Percentiles rank a stretch among this genome's conserved stretches.
Conservation (phyloP, 2,113 vertebrate genomes). For the Urocolius indicus region DNA sequence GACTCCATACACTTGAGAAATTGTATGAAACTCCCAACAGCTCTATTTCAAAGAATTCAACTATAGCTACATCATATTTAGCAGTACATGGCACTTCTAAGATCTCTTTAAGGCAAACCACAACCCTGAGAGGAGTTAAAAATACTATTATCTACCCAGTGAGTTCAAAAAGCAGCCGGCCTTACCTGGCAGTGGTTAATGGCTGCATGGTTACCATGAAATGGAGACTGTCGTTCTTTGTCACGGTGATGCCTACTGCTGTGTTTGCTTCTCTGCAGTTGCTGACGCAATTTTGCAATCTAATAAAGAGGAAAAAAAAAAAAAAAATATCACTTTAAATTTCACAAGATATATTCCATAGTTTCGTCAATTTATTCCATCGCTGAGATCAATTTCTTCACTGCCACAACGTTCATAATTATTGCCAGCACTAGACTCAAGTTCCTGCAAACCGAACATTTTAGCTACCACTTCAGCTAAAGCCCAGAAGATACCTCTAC, state of each 20-base stretch:
- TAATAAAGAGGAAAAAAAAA: slow-evolving; percentile 54
- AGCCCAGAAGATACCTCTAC: not conserved
- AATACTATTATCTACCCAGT: not conserved
- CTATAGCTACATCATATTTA: not conserved
- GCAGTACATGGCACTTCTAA: not conserved
- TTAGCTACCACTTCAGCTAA: not conserved
- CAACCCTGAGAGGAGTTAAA: not conserved
- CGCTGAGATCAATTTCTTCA: not conserved
- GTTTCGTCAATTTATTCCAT: not conserved
- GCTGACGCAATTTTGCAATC: slow-evolving; percentile 98
- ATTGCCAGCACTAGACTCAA: not conserved
- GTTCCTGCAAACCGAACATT: not conserved
- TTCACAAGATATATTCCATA: not conserved
- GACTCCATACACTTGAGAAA: not conserved
- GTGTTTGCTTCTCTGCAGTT: slow-evolving; percentile 97
- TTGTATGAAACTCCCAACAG: rapidly evolving
- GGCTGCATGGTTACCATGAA: slow-evolving; percentile 95
- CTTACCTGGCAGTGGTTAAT: slow-evolving; percentile 96
- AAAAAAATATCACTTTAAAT: not conserved
- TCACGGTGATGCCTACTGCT: slow-evolving; percentile 97
- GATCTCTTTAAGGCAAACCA: not conserved
- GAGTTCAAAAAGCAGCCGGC: not conserved
- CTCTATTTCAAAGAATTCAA: not conserved
- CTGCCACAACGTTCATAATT: not conserved
- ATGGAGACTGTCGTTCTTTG: slow-evolving; percentile 97